Percentiles rank a stretch among this genome's conserved stretches.
phyloP scores from a whole-genome alignment of 2,113 vertebrate species.

The Carassius auratus region DNA sequence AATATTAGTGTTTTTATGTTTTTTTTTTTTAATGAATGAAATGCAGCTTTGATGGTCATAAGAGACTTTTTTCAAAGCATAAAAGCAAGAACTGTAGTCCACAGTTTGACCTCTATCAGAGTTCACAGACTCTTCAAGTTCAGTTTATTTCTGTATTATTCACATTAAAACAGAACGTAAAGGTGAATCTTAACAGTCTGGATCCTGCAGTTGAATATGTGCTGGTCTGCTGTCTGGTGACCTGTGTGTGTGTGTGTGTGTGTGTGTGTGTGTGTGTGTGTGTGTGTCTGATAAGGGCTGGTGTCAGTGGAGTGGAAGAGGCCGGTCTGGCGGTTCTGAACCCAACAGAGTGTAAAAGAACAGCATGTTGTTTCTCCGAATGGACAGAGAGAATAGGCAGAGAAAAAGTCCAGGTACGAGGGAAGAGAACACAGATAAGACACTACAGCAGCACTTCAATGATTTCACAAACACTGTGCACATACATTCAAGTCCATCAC shows the following conservation, averaged over 20 bases:
- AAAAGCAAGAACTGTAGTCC: too few relatives aligned
- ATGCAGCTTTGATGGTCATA: too few relatives aligned
- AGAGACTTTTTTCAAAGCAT: too few relatives aligned
- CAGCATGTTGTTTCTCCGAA: slow-evolving; percentile 65
- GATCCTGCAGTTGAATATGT: slow-evolving; percentile 8
- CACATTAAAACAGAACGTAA: background rate
- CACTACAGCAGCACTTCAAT: background rate
- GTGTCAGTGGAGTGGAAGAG: slow-evolving; percentile 66
- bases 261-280: too few relatives aligned
- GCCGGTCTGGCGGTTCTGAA: slow-evolving; percentile 61
- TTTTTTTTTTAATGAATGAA: too few relatives aligned
- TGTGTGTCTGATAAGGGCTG: slow-evolving; percentile 43
- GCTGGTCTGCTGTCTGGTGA: background rate
- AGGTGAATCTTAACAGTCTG: background rate
- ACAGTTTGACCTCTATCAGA: too few relatives aligned
- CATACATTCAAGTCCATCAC: background rate
- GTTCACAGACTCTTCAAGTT: background rate
- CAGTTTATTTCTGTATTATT: background rate
- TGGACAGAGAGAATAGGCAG: slow-evolving; percentile 17
- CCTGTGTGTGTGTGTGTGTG: slow-evolving; percentile 1
- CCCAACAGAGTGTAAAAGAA: slow-evolving; percentile 70
- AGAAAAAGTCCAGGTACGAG: background rate
- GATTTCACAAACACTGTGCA: background rate
- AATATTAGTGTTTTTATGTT: too few relatives aligned
- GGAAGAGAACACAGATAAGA: background rate